Evolutionary conservation across 2,888 invertebrate genomes (phyloP).

Genomic region (Auanema sp.): DNA sequence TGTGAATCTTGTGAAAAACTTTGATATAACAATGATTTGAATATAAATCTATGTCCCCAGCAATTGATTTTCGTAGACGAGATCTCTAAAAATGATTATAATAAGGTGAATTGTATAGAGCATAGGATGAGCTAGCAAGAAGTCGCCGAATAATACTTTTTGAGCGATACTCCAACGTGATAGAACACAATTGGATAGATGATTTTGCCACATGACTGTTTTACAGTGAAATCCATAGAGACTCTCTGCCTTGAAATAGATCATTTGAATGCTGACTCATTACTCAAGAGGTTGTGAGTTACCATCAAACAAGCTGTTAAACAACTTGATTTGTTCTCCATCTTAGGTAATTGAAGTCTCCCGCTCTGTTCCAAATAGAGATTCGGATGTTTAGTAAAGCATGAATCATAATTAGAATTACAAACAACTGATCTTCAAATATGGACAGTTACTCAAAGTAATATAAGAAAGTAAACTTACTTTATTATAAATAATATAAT

Average conservation of each 20-base stretch:
- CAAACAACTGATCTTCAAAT: not conserved
- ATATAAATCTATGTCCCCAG: no score
- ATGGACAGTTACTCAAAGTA: not conserved
- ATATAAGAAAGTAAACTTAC: no score
- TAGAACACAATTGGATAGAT: slow-evolving; percentile 11
- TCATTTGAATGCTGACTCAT: not conserved
- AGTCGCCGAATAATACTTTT: slow-evolving; percentile 13
- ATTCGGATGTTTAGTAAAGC: slow-evolving; percentile 10
- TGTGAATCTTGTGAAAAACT: no score
- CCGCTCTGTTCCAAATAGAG: slow-evolving; percentile 17
- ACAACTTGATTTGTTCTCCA: slow-evolving; percentile 7
- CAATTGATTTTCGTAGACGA: no score
- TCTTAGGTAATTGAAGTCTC: slow-evolving; percentile 3
- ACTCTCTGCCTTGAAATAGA: slow-evolving; percentile 7
- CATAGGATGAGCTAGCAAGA: not conserved
- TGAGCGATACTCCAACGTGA: slow-evolving; percentile 18
- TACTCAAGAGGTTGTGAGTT: not conserved
- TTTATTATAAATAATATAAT: no score
- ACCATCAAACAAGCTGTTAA: slow-evolving; percentile 12
- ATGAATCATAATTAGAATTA: slow-evolving; percentile 4
- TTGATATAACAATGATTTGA: no score
- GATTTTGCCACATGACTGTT: slow-evolving; percentile 19
- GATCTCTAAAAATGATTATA: no score
- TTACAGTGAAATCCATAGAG: slow-evolving; percentile 5
- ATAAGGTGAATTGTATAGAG: not conserved